Evolutionary conservation across 2,113 vertebrate genomes (phyloP).

Genomic region (Pomatorhinus ruficollis): DNA sequence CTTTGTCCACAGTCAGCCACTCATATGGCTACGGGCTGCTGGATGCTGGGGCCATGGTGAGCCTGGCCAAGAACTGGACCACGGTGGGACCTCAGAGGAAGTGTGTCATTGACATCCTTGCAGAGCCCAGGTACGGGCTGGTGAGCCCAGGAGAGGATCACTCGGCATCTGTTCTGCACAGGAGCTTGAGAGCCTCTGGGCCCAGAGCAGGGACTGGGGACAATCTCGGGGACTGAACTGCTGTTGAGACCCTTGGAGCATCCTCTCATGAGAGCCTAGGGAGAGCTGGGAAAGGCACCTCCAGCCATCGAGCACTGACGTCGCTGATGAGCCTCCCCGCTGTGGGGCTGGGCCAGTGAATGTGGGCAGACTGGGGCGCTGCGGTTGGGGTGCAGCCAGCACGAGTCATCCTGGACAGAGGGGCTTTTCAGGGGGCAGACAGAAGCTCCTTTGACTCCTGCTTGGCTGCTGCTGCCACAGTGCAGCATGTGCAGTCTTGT

Average conservation of each 20-base stretch:
- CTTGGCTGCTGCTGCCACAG: neutral
- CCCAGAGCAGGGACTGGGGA: neutral
- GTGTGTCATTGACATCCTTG: slow-evolving; percentile 86
- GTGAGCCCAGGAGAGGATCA: neutral
- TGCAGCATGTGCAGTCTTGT: neutral
- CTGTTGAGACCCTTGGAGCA: rapidly evolving
- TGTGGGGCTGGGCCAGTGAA: neutral
- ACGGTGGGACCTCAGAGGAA: slow-evolving; percentile 87
- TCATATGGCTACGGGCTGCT: slow-evolving; percentile 93
- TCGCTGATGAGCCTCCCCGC: rapidly evolving
- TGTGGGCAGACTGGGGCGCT: neutral
- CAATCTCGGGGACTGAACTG: rapidly evolving
- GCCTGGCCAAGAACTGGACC: slow-evolving; percentile 92
- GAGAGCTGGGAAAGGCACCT: neutral
- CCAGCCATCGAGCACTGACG: rapidly evolving
- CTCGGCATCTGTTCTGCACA: rapidly evolving
- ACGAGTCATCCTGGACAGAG: slow-evolving; percentile 10
- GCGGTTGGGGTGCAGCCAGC: neutral
- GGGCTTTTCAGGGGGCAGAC: slow-evolving; percentile 50
- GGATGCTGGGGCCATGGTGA: slow-evolving; percentile 91
- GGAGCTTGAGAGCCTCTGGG: neutral
- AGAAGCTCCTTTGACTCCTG: slow-evolving; percentile 45
- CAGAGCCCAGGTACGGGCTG: slow-evolving; percentile 83
- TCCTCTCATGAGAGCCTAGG: neutral
- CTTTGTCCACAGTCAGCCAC: slow-evolving; percentile 87